These are phyloP conservation scores for Myotis brandtii DNA, from an alignment of 2,113 vertebrate genomes.

Conservation along the genomic window DNA sequence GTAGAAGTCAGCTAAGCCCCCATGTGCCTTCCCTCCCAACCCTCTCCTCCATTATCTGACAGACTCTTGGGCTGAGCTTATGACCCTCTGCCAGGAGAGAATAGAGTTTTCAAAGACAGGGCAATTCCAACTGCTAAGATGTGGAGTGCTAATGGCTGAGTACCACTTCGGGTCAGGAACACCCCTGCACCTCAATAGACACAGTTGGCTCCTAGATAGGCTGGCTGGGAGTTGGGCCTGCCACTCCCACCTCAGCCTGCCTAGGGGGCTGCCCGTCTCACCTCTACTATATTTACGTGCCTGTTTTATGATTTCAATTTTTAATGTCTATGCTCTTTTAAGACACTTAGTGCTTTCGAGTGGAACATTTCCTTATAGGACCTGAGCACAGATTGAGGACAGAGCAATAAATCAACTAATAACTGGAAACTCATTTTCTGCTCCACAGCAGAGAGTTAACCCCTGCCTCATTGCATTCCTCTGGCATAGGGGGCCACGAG, in stretches of 20 bases:
- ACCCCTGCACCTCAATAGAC: neutral
- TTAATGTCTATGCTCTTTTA: conserved; percentile 91
- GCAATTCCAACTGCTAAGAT: accelerated
- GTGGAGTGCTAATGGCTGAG: neutral
- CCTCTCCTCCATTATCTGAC: accelerated
- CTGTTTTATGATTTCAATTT: conserved; percentile 92
- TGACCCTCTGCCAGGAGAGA: neutral
- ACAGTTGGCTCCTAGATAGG: neutral
- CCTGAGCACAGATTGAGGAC: conserved; percentile 87
- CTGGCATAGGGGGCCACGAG: accelerated
- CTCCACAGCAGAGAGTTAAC: conserved; percentile 83
- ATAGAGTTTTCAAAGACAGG: neutral
- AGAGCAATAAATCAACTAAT: conserved; percentile 90
- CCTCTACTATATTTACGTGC: conserved; percentile 88
- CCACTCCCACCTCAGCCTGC: conserved; percentile 15
- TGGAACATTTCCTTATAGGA: conserved; percentile 91
- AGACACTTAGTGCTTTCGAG: conserved; percentile 90
- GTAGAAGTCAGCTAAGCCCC: neutral
- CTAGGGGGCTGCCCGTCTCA: conserved; percentile 65
- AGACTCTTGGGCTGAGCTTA: neutral
- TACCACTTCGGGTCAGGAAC: neutral
- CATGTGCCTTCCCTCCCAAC: accelerated
- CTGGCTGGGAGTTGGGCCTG: neutral
- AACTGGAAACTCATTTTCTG: conserved; percentile 90
- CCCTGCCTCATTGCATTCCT: conserved; percentile 46